Conservation (phyloP, 2,113 vertebrate species). For the Theropithecus gelada region DNA sequence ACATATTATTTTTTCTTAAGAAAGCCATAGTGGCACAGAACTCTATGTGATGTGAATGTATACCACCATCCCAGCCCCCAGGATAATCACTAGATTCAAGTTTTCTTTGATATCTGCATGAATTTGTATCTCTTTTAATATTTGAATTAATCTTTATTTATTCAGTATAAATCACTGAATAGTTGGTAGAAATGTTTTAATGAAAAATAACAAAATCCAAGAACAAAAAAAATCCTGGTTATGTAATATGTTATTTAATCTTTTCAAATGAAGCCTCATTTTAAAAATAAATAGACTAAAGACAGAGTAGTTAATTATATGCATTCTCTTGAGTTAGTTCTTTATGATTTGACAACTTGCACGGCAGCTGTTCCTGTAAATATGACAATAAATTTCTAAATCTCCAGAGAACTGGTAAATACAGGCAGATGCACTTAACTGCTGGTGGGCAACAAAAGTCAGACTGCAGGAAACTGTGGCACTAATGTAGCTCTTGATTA, state of each 20-base stretch:
- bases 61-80: background rate
- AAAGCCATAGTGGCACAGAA: background rate
- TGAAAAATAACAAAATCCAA: constrained; percentile 53
- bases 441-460: constrained; percentile 87
- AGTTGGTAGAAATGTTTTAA: background rate
- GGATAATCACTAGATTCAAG: background rate
- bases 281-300: constrained; percentile 73
- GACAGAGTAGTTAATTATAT: constrained; percentile 75
- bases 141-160: constrained; percentile 35
- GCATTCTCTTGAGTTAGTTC: constrained; percentile 80
- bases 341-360: constrained; percentile 81
- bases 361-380: constrained; percentile 82
- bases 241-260: constrained; percentile 44
- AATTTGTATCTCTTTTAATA: background rate
- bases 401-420: constrained; percentile 87
- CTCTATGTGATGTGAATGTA: background rate
- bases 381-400: constrained; percentile 89
- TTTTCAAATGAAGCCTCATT: constrained; percentile 46
- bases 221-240: background rate
- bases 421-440: constrained; percentile 88
- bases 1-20: background rate
- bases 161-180: background rate
- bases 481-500: constrained; percentile 93
- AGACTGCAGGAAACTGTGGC: constrained; percentile 85
- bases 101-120: background rate